These are phyloP conservation scores for Pristis pectinata DNA, from an alignment of 2,797 vertebrate species.

Conservation along the genomic window DNA sequence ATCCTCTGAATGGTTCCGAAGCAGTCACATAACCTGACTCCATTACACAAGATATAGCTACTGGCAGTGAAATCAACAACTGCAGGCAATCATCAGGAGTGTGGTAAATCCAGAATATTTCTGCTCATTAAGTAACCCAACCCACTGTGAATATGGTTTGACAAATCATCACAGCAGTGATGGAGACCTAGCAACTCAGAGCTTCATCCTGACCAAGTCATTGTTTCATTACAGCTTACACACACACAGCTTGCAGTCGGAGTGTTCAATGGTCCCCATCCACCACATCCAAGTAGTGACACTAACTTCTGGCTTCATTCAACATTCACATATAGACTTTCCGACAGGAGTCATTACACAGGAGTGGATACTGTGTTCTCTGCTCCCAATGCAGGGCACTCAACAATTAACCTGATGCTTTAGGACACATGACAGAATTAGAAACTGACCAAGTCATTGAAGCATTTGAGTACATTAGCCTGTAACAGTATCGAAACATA, in stretches of 20 bases:
- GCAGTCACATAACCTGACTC: neutral
- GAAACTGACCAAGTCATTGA: neutral
- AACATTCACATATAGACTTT: neutral
- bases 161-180: neutral
- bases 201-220: neutral
- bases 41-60: neutral
- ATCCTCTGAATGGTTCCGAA: neutral
- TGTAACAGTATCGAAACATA: neutral
- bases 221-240: neutral
- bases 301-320: neutral
- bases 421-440: neutral
- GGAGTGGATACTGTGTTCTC: neutral
- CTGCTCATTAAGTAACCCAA: too few relatives aligned
- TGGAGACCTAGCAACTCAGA: neutral
- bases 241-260: neutral
- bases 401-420: neutral
- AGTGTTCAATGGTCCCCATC: neutral
- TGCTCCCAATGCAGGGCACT: neutral
- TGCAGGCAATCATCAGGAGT: neutral
- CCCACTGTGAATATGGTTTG: neutral
- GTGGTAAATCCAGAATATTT: neutral
- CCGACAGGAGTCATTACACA: neutral
- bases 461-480: neutral
- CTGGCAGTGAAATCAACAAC: neutral
- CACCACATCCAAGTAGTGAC: neutral